phyloP scores from a whole-genome alignment of 1,140 invertebrate genomes.

The Psilanteris sp. region DNA sequence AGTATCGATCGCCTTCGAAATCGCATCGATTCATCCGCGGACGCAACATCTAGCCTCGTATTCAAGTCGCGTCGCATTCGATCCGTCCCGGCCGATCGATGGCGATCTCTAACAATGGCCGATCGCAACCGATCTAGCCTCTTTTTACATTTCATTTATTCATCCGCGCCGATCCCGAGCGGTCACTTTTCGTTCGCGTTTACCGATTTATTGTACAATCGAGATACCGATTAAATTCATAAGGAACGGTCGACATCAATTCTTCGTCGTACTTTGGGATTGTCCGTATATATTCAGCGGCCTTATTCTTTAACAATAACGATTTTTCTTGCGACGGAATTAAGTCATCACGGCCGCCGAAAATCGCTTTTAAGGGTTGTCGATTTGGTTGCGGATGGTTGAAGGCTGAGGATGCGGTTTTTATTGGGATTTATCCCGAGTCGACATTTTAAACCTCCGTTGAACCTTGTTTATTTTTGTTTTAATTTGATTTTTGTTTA shows the following conservation, averaged over 20 bases:
- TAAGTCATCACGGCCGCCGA: too few species aligned
- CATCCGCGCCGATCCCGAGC: slow-evolving; percentile 27
- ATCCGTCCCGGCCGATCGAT: slow-evolving; percentile 55
- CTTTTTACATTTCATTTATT: slow-evolving; percentile 57
- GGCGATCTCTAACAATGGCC: slow-evolving; percentile 56
- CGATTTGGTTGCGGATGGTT: too few species aligned
- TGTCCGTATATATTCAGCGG: too few species aligned
- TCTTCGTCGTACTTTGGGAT: too few species aligned
- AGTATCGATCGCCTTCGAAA: slow-evolving; percentile 66
- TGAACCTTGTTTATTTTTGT: too few species aligned
- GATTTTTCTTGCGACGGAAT: too few species aligned
- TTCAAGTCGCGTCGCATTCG: slow-evolving; percentile 57
- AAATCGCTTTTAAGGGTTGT: too few species aligned
- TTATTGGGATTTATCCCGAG: too few species aligned
- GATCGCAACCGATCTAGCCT: slow-evolving; percentile 44
- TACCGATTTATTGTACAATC: slow-evolving; percentile 31
- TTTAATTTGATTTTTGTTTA: too few species aligned
- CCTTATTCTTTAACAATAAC: too few species aligned
- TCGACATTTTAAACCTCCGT: too few species aligned
- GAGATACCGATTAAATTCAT: slow-evolving; percentile 44
- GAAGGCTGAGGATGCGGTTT: too few species aligned
- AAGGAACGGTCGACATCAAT: slow-evolving; percentile 20
- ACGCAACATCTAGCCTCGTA: slow-evolving; percentile 44
- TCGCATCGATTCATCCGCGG: slow-evolving; percentile 62
- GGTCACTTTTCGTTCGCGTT: slow-evolving; percentile 48